Base-by-base conservation (phyloP, 53 echinoderm and acorn worm species). In the Zoroaster sp. region DNA sequence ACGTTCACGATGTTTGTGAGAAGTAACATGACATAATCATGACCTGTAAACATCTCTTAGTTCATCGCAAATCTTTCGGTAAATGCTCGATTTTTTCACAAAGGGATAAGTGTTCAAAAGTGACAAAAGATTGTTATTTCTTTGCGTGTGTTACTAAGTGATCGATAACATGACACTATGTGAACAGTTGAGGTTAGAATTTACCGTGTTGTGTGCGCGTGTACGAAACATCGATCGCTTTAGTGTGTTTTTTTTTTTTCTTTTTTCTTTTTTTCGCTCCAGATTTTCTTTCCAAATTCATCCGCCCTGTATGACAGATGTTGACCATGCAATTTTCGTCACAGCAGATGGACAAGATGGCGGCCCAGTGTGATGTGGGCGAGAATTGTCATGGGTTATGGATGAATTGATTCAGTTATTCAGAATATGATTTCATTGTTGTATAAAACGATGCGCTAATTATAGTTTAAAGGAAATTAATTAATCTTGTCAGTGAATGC, bases 311-410 rank as follows among this genome's bases (percentile, higher is more conserved):
- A 35, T 66, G 49, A 85, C 85, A 85, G 85, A 85, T 85, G 85
- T 85, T 31, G 70, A 4, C 31, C 40, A 23, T 40, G 42, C 41
- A 43, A 25, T 33, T 83, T 51, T 49, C 85, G 36, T 78, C 70
- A 83, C 45, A 14, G 49, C 47, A 35, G 71, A 51, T 35, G 42
- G 71, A 45, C 38, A 52, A 85, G 35, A 85, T 83, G 83, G 83
- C 39, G 67, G 85, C 85, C 5, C 39, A n/a, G 4, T 10, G 15
- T 35, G 25, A 18, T 31, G 35, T 37, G 37, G 38, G 37, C 42
- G 73, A 32, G 34, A 35, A 17, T 35, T 69, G 69, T 34, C n/a
- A n/a, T n/a, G n/a, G n/a, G n/a, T n/a, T n/a, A n/a, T n/a, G n/a
- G n/a, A n/a, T n/a, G n/a, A n/a, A n/a, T n/a, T n/a, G n/a, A n/a